Evolutionary conservation across 23 tunicate genomes (phyloP).

Genomic region (Phallusia fumigata): DNA sequence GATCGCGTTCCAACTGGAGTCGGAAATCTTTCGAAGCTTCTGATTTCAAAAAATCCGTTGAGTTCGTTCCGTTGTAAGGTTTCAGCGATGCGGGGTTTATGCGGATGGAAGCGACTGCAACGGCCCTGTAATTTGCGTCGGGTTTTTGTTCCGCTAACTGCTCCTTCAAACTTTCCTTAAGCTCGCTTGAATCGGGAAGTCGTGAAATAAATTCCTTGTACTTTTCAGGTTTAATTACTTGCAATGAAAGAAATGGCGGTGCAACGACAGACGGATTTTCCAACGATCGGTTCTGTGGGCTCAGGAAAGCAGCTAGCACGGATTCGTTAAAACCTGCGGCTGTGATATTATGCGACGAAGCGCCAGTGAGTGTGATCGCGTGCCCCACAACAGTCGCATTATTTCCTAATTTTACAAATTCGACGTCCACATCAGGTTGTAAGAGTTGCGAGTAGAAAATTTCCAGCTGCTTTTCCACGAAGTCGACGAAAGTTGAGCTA

Average conservation of each 20-base stretch:
- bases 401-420: neutral
- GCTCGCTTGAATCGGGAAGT: neutral
- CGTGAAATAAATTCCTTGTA: neutral
- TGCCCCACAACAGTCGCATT: neutral
- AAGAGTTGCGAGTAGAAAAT: neutral
- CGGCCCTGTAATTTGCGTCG: neutral
- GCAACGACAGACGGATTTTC: neutral
- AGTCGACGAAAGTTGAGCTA: neutral
- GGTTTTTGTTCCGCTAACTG: neutral
- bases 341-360: neutral
- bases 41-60: neutral
- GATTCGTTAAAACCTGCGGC: slow-evolving; percentile 3
- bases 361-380: neutral
- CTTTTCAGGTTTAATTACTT: neutral
- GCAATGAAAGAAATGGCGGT: neutral
- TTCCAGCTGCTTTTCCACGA: neutral
- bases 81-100: too few relatives aligned
- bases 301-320: neutral
- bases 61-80: too few relatives aligned
- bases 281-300: neutral
- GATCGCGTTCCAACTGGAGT: neutral
- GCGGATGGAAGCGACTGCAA: neutral
- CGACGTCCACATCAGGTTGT: neutral
- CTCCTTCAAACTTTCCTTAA: neutral
- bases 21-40: neutral